A percentile compares a stretch with the other conserved stretches of the same genome.
Evolutionary conservation across 2,113 vertebrate genomes (phyloP).

Genomic region (Danionella cerebrum): DNA sequence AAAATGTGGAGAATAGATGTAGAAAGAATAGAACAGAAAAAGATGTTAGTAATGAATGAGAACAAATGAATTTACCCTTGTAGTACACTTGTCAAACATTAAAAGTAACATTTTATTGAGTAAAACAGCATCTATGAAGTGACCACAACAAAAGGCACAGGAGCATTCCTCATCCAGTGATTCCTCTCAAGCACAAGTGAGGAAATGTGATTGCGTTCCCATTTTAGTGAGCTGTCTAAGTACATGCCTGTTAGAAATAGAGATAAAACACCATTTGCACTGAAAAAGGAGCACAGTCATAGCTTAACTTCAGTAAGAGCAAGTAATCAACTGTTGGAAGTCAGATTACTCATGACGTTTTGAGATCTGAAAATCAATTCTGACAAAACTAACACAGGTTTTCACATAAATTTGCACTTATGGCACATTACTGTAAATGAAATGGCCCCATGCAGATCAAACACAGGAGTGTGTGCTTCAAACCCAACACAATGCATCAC

Average conservation of each 20-base stretch:
- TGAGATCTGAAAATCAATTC: slow-evolving; percentile 9
- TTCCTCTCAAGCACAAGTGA: slow-evolving; percentile 66
- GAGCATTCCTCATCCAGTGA: slow-evolving; percentile 71
- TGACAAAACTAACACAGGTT: slow-evolving; percentile 3
- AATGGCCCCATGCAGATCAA: slow-evolving; percentile 63
- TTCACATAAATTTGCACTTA: not conserved
- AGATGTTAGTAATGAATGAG: too few species aligned
- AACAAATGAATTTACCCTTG: too few species aligned
- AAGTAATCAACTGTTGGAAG: not conserved
- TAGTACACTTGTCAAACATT: too few species aligned
- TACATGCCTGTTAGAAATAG: slow-evolving; percentile 58
- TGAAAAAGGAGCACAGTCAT: slow-evolving; percentile 3
- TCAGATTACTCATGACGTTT: not conserved
- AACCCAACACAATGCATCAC: slow-evolving; percentile 72
- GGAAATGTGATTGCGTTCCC: slow-evolving; percentile 52
- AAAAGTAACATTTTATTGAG: not conserved
- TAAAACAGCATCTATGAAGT: slow-evolving; percentile 42
- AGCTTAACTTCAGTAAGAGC: slow-evolving; percentile 1
- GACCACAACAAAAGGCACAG: slow-evolving; percentile 59
- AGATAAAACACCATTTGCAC: not conserved
- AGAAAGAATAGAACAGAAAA: not conserved
- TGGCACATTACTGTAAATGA: slow-evolving; percentile 25
- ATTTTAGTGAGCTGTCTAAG: slow-evolving; percentile 61
- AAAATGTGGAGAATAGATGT: not conserved
- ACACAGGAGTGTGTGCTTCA: slow-evolving; percentile 51